Percentiles rank a stretch among this genome's conserved stretches.
phyloP scores from a whole-genome alignment of 2,113 vertebrate species.

The Cynoglossus semilaevis region DNA sequence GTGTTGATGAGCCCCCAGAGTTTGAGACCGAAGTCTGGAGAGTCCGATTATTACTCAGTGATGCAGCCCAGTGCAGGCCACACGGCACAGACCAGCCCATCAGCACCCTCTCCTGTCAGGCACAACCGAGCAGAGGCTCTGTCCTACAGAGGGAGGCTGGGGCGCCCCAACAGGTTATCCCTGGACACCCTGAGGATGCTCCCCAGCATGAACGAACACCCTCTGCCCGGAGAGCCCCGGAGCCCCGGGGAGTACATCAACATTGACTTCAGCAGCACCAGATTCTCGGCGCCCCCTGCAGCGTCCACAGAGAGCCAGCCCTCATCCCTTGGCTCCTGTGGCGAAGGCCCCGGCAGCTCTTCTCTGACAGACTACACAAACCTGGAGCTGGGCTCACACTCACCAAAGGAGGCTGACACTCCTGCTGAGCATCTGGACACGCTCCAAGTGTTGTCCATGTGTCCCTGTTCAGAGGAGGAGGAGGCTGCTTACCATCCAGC shows the following conservation, averaged over 20 bases:
- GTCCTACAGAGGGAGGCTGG: constrained; percentile 72
- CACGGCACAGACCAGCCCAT: constrained; percentile 56
- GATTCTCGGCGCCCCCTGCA: constrained; percentile 66
- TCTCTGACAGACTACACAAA: constrained; percentile 90
- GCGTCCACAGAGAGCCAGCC: constrained; percentile 73
- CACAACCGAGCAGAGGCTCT: constrained; percentile 74
- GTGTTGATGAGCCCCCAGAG: constrained; percentile 90
- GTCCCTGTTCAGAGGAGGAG: constrained; percentile 64
- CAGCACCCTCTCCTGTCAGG: constrained; percentile 74
- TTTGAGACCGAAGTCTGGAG: constrained; percentile 73
- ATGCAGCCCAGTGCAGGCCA: constrained; percentile 51
- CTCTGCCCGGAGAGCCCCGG: constrained; percentile 81
- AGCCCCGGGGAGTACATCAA: constrained; percentile 94
- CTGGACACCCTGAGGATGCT: constrained; percentile 83
- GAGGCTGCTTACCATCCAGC: constrained; percentile 55
- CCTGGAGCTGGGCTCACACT: constrained; percentile 76
- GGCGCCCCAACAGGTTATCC: constrained; percentile 84
- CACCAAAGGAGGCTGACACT: constrained; percentile 60
- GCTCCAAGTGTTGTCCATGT: constrained; percentile 70
- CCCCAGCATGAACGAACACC: constrained; percentile 88
- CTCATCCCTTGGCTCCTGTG: constrained; percentile 78
- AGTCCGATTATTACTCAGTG: constrained; percentile 67
- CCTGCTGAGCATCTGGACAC: constrained; percentile 67
- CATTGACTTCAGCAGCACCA: constrained; percentile 82
- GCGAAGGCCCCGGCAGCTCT: constrained; percentile 75